phyloP scores from a whole-genome alignment of 2,797 vertebrate species.

The Synanceia verrucosa region DNA sequence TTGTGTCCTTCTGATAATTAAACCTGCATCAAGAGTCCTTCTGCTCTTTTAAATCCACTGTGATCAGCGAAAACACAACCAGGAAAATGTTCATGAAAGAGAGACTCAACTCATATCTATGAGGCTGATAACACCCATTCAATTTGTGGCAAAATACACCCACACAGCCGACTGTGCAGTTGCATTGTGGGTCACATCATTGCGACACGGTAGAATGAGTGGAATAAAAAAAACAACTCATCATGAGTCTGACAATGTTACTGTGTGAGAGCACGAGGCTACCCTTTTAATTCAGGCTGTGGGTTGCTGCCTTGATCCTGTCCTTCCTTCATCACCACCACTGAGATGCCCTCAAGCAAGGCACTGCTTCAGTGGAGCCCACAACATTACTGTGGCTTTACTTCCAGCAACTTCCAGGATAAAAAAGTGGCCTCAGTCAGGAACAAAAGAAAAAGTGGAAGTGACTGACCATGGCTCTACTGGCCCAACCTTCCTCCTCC shows the following conservation, averaged over 20 bases:
- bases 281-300: too few relatives aligned
- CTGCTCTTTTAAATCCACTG: not conserved
- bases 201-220: not conserved
- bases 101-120: not conserved
- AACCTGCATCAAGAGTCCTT: not conserved
- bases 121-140: too few relatives aligned
- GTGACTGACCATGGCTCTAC: conserved; percentile 33
- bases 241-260: not conserved
- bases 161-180: too few relatives aligned
- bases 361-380: not conserved
- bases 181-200: not conserved
- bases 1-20: not conserved
- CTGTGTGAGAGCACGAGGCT: too few relatives aligned
- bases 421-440: not conserved
- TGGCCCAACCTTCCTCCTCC: conserved; percentile 33
- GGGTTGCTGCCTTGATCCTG: not conserved
- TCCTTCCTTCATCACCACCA: not conserved
- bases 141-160: too few relatives aligned
- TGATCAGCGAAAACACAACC: not conserved
- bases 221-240: not conserved
- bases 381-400: not conserved
- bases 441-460: conserved; percentile 19
- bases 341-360: not conserved
- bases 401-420: not conserved
- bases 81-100: not conserved